phyloP scores from a whole-genome alignment of 2,113 vertebrate genomes.

The Sturnira hondurensis region DNA sequence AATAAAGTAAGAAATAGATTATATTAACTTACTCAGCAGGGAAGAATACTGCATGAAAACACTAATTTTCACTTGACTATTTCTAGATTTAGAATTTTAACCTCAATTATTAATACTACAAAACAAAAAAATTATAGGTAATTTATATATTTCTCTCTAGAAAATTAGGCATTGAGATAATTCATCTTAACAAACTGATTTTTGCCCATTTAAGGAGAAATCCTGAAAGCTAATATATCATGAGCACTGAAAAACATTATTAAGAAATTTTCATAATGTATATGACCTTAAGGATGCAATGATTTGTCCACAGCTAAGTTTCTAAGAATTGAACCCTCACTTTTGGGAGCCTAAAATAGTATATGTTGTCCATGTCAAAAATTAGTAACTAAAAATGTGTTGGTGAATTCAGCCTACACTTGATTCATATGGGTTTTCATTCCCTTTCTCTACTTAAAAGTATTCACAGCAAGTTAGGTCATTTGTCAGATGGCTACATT shows the following conservation, averaged over 20 bases:
- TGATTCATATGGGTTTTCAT: neutral
- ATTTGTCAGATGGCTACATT: neutral
- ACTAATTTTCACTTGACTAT: neutral
- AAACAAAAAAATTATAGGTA: neutral
- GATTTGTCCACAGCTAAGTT: neutral
- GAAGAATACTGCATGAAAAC: constrained; percentile 6
- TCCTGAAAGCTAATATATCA: neutral
- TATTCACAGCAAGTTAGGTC: neutral
- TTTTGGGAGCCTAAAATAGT: neutral
- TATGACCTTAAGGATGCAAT: neutral
- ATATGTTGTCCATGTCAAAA: neutral
- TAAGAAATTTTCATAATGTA: neutral
- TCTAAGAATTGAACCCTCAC: neutral
- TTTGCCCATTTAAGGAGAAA: neutral
- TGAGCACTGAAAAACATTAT: neutral
- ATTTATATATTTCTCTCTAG: neutral
- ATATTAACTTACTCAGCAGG: neutral
- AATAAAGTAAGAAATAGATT: neutral
- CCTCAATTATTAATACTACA: neutral
- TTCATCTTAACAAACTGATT: neutral
- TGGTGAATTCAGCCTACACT: neutral
- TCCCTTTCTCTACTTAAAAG: neutral
- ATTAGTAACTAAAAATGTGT: neutral
- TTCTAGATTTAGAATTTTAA: neutral
- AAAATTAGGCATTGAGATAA: neutral